These are phyloP conservation scores for Coregonus ussuriensis DNA, from an alignment of 2,797 vertebrate species.

Conservation along the genomic window DNA sequence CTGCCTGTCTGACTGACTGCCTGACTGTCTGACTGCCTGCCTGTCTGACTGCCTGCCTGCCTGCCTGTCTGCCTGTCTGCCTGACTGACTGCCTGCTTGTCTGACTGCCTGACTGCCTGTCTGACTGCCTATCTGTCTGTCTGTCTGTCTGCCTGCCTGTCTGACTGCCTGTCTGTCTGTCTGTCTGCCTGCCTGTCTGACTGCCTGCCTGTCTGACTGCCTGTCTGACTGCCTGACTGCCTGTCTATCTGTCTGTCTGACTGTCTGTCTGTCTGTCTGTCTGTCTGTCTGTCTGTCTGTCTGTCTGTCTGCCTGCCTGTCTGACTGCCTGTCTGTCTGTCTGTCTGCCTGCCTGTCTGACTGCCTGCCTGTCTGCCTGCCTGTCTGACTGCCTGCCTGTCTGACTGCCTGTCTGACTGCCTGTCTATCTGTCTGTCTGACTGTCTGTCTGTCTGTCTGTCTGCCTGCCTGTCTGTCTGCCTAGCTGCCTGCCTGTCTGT, in stretches of 20 bases:
- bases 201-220: conserved; percentile 27
- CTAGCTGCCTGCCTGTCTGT: conserved; percentile 36
- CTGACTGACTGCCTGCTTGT: too few relatives aligned
- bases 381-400: conserved; percentile 42
- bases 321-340: too few relatives aligned
- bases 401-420: conserved; percentile 40
- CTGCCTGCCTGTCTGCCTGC: too few relatives aligned
- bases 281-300: conserved; percentile 29
- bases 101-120: too few relatives aligned
- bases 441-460: conserved; percentile 28
- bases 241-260: background rate
- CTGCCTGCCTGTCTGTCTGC: conserved; percentile 32
- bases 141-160: too few relatives aligned
- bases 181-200: background rate
- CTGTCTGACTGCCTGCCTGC: too few relatives aligned
- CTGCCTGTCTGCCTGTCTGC: too few relatives aligned
- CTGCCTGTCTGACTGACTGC: too few relatives aligned
- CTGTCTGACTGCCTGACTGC: conserved; percentile 29
- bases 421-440: conserved; percentile 26
- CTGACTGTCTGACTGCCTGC: too few relatives aligned
- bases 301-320: conserved; percentile 9
- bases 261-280: conserved; percentile 37
- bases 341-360: too few relatives aligned
- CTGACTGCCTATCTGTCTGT: too few relatives aligned
- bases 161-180: too few relatives aligned